Evolutionary conservation across 2,797 vertebrate species (phyloP), one percentile per base, ranked within the genome.

Genomic region (Galagoides demidoff): DNA sequence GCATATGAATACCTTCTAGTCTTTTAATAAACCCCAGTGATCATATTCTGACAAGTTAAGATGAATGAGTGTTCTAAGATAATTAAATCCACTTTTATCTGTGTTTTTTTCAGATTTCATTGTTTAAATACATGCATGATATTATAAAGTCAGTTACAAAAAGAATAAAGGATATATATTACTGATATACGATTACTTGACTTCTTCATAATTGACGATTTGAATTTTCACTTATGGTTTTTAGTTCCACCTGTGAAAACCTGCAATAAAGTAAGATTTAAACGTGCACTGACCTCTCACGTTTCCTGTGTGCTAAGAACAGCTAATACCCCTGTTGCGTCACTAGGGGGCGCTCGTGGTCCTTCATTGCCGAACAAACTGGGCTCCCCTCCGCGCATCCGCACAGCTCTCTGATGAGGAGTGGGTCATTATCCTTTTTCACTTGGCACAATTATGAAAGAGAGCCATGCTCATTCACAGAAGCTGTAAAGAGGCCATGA

Each of bases 401-500:
- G 6, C 55, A 13, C 23, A 93, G 10, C 19, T 57, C 7, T 96
- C 49, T 49, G 95, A 86, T 92, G 55, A 77, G 83, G 61, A 63
- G 43, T 27, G 27, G 61, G 92, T 77, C 82, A 59, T 92, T 94
- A 91, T 77, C 82, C 78, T 90, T 96, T 97, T 92, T 14, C 37
- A 16, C 0, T 23, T 66, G 3, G 93, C 92, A 85, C 85, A 85
- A 45, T 85, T 82, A 43, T 61, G 39, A 92, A 96, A 86, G 90
- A 61, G 45, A 23, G 83, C 43, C 87, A 39, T 92, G 83, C 76
- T 95, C 84, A 85, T 85, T 92, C 45, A 20, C 29, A 81, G 78
- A 88, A 77, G 63, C 85, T 55, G 63, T 37, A 73, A 89, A 81
- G 84, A 82, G 59, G 19, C 85, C 34, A 16, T 34, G 39, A 88